Conservation (phyloP, 1,140 invertebrate species). For the Hirudo medicinalis region DNA sequence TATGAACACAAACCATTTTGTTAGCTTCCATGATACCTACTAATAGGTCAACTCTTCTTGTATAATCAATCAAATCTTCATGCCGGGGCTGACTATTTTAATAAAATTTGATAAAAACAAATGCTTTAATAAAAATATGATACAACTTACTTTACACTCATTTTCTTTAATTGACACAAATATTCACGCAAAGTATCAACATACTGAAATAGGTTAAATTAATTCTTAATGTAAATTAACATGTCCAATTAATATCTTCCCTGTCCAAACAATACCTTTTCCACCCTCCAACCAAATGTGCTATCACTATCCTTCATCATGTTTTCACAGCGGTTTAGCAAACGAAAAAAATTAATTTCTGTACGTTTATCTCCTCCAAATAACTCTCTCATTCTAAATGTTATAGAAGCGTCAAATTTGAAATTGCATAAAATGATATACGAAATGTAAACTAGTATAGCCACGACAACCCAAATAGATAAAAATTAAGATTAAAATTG, state of each 20-base stretch:
- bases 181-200: not conserved
- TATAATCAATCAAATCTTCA: constrained; percentile 14
- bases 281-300: not conserved
- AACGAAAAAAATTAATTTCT: constrained; percentile 4
- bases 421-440: too few species aligned
- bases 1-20: not conserved
- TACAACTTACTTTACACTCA: not conserved
- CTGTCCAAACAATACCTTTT: not conserved
- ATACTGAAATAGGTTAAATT: constrained; percentile 1
- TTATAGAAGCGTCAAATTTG: too few species aligned
- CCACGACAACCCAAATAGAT: too few species aligned
- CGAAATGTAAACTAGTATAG: too few species aligned
- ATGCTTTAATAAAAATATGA: not conserved
- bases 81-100: not conserved
- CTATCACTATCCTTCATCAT: not conserved
- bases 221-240: not conserved
- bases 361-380: not conserved
- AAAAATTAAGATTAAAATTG: too few species aligned
- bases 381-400: too few species aligned
- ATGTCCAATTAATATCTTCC: not conserved
- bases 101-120: not conserved
- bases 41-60: constrained; percentile 1
- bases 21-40: not conserved
- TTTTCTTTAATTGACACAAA: constrained; percentile 9
- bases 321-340: constrained; percentile 3